Conservation (phyloP, 37 sponge, comb jelly and placozoan genomes). For the Spongilla lacustris region DNA sequence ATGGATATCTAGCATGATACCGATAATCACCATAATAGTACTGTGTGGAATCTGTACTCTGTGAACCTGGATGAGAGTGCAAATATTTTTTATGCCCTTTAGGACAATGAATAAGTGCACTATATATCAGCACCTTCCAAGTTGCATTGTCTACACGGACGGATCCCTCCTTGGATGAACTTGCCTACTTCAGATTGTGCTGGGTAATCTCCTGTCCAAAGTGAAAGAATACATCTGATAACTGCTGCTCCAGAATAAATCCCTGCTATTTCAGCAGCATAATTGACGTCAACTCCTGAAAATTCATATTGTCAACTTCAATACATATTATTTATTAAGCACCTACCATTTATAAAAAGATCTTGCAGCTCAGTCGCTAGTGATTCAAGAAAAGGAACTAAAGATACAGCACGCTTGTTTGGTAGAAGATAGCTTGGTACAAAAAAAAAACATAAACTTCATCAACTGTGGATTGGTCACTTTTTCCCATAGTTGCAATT, state of each 20-base stretch:
- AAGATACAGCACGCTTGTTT: slow-evolving; percentile 3
- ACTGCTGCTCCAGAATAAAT: not conserved
- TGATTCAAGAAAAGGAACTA: not conserved
- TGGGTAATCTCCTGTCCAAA: slow-evolving; percentile 17
- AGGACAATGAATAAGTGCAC: not conserved
- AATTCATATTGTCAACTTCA: not conserved
- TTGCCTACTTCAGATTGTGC: slow-evolving; percentile 17
- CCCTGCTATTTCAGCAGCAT: slow-evolving; percentile 4
- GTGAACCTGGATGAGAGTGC: too few species aligned
- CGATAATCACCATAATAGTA: not conserved
- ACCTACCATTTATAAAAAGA: not conserved
- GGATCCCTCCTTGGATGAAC: not conserved
- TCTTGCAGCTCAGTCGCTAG: not conserved
- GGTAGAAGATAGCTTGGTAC: slow-evolving; percentile 8
- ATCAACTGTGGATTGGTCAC: too few species aligned
- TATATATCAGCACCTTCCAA: too few species aligned
- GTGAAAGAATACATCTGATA: not conserved
- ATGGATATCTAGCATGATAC: not conserved
- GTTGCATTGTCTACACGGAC: slow-evolving; percentile 1
- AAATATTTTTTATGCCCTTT: too few species aligned
- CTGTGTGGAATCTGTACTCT: not conserved
- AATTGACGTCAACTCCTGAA: slow-evolving; percentile 2
- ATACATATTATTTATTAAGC: not conserved
- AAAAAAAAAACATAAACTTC: too few species aligned
- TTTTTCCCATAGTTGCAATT: too few species aligned